Base-by-base conservation (phyloP, 2,888 invertebrate species). In the Drosophila dives region DNA sequence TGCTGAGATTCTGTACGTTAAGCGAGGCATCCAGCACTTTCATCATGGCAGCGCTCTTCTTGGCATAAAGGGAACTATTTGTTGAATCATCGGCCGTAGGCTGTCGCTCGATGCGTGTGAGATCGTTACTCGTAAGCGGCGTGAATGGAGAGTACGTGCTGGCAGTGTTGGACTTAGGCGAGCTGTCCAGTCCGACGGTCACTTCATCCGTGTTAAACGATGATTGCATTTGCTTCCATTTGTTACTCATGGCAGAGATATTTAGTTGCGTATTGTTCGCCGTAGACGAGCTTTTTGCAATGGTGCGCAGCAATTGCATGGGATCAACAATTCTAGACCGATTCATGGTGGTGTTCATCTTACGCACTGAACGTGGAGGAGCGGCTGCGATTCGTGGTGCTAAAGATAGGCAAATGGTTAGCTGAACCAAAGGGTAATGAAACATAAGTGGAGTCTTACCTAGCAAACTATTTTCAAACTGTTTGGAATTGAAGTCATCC, bases 291-390 rank as follows among this genome's bases (percentile, higher is more conserved):
- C 71, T 67, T 34, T 92, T 92, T 38, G 85, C 88, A 17, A 92
- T 83, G 3, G 92, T 92, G 36, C 92, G 90, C 29, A 93, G 60
- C 29, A 93, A 40, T 23, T 84, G 83, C 64, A 88, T 75, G 17
- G 93, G 90, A 84, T 92, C 91, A 34, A 92, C 72, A 20, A 92
- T 89, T 72, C 86, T 92, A 0, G 92, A 91, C 12, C 89, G 84
- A 65, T 88, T 92, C 4, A 78, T 32, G 0, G 90, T 83, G 23
- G 70, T 77, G 34, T 86, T 90, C 1, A 32, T 11, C 23, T 87
- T 90, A 11, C 90, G 89, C 17, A 76, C 76, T 6, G 90, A 81
- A 0, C 85, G 80, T 2, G 85, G 79, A 6, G 83, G 72, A 5
- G 77, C 85, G 5, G 81, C 72, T 15, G 75, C 81, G 5, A 82